Base-by-base conservation (phyloP, 2,888 invertebrate species). In the Sinopyrophorus schimmeli region DNA sequence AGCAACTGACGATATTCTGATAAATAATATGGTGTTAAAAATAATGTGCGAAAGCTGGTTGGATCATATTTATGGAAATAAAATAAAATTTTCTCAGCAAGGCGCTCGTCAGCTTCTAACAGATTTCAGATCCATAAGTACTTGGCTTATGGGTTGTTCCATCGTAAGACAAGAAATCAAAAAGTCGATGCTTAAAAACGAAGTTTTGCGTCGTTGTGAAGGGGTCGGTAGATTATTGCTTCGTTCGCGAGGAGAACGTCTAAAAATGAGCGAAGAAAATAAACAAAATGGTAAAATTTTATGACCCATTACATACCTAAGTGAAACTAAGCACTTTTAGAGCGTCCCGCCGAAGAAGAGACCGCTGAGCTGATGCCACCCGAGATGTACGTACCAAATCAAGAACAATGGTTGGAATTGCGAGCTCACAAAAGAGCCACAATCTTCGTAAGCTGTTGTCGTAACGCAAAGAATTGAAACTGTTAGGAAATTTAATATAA, bases 331-430 rank as follows among this genome's bases (percentile, higher is more conserved):
- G 2, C 6, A 9, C 2, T 30, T 49, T 51, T 41, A 64, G 80
- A 63, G n/a, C n/a, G n/a, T n/a, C n/a, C n/a, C n/a, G n/a, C n/a
- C n/a, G n/a, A n/a, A n/a, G n/a, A 74, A 1, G 69, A 72, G 12
- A 74, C 74, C 28, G 69, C 75, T 26, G 79, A 80, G 55, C 70
- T 86, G 61, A 86, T 92, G 83, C 92, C 92, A 0, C 89, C 92
- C 1, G 92, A 92, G 74, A 92, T 92, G 92, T 92, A 92, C 68
- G 92, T 92, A 5, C 91, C 92, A 2, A 91, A 92, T 73, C 92
- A 92, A 72, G 87, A 90, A 69, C 87, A 90, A 64, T 92, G 92
- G 92, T 76, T 92, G 5, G 85, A 88, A 54, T 75, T 92, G 26
- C 80, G 90, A 28, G 88, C 87, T 9, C 54, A 60, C 3, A 69